Percentiles rank a stretch among this genome's conserved stretches.
phyloP scores from a whole-genome alignment of 1,140 invertebrate species.

The Drosophila sechellia region DNA sequence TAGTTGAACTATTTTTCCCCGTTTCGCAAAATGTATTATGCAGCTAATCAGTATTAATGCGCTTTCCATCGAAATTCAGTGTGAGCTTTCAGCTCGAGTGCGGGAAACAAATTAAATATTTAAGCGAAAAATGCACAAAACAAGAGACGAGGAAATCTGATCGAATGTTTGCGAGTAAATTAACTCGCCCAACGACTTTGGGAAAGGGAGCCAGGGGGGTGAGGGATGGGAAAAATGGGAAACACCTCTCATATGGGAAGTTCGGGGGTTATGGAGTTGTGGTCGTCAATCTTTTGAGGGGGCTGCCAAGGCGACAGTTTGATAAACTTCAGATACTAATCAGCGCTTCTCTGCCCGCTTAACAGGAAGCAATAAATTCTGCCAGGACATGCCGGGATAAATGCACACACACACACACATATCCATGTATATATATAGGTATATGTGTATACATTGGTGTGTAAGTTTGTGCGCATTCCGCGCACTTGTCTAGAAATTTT shows the following conservation, averaged over 20 bases:
- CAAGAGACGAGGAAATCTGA: slow-evolving; percentile 18
- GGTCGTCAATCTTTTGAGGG: slow-evolving; percentile 63
- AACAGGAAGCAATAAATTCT: slow-evolving; percentile 79
- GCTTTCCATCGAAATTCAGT: slow-evolving; percentile 21
- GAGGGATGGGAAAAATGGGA: not conserved
- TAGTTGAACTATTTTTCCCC: slow-evolving; percentile 2
- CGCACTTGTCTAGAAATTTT: slow-evolving; percentile 80
- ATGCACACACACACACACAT: not conserved
- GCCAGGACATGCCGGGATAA: slow-evolving; percentile 59
- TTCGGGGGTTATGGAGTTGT: slow-evolving; percentile 23
- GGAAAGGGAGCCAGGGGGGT: not conserved
- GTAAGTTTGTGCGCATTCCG: slow-evolving; percentile 17
- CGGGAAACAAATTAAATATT: slow-evolving; percentile 34
- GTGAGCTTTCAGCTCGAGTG: slow-evolving; percentile 8
- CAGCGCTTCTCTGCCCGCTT: slow-evolving; percentile 59
- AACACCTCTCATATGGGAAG: too few species aligned
- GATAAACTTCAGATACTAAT: slow-evolving; percentile 79
- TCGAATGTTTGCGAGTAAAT: slow-evolving; percentile 36
- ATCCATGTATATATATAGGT: not conserved
- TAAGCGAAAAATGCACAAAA: slow-evolving; percentile 25
- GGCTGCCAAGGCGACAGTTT: slow-evolving; percentile 69
- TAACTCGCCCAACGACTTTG: slow-evolving; percentile 21
- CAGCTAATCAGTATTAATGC: slow-evolving; percentile 48
- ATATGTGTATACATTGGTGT: too few species aligned
- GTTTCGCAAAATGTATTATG: slow-evolving; percentile 15